Base-by-base conservation (phyloP, 2,888 invertebrate species). In the Scaptomyza parva region DNA sequence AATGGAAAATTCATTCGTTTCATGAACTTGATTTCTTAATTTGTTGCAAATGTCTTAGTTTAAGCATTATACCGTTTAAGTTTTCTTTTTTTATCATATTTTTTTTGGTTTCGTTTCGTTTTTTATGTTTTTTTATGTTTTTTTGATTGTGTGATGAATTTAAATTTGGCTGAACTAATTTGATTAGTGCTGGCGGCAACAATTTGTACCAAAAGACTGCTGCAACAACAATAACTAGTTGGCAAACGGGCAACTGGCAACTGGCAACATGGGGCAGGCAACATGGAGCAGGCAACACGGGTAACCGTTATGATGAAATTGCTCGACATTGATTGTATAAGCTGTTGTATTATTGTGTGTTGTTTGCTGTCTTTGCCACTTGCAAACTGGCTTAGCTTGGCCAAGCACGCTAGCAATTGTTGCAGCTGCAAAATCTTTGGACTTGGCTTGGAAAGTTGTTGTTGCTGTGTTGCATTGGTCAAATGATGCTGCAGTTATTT, bases 1-100 rank as follows among this genome's bases (percentile, higher is more conserved):
- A n/a, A n/a, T n/a, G n/a, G n/a, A n/a, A n/a, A n/a, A n/a, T n/a
- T n/a, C 8, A 8, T 61, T 70, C n/a, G n/a, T n/a, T 65, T 67
- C 68, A 72, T 83, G 83, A 83, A 83, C 86, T 86, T 83, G 83
- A 83, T 79, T 79, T 83, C 83, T 70, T 79, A 70, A 85, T 82
- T 81, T 57, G 17, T 33, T 24, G 24, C 26, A 63, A 70, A 63
- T 63, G 72, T 65, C 61, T 58, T 45, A 53, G 28, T 45, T 55
- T 54, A 14, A 24, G 1, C 37, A 37, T 3, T 37, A 26, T 44
- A 30, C n/a, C n/a, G n/a, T n/a, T n/a, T 47, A 48, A 11, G 7
- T 26, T 52, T 8, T 47, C 35, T 37, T 28, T 55, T 28, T 35
- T 18, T 40, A 35, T 55, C 8, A 14, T 35, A 35, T 26, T 33